These are phyloP conservation scores for Corbicula japonica DNA, from an alignment of 2,888 invertebrate species.

Conservation along the genomic window DNA sequence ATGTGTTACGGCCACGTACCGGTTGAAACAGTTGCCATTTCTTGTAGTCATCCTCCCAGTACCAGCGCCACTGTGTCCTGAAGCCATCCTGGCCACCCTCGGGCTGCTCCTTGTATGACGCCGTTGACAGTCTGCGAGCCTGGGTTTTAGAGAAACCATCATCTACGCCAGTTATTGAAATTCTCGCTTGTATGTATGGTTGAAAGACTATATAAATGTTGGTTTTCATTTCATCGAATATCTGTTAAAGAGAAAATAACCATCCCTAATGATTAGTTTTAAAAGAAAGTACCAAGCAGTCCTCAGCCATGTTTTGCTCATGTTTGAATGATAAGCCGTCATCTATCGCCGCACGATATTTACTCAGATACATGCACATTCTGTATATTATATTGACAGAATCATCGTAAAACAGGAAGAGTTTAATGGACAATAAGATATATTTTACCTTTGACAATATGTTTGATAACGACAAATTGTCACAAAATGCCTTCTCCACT, in stretches of 20 bases:
- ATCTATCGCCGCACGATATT: too few relatives aligned
- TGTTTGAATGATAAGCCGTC: too few relatives aligned
- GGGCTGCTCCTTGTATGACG: conserved; percentile 43
- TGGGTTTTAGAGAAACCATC: background rate
- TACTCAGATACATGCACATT: too few relatives aligned
- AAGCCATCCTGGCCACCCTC: conserved; percentile 16
- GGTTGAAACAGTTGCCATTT: conserved; percentile 60
- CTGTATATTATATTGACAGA: too few relatives aligned
- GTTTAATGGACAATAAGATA: too few relatives aligned
- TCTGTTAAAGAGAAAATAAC: conserved; percentile 1
- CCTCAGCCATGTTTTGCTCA: too few relatives aligned
- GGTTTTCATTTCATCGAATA: conserved; percentile 10
- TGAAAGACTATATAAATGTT: background rate
- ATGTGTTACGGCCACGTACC: conserved; percentile 45
- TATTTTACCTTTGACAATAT: conserved; percentile 9
- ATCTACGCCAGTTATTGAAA: background rate
- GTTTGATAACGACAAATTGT: background rate
- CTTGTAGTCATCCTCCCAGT: conserved; percentile 53
- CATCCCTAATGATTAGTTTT: background rate
- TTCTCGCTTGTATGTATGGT: conserved; percentile 10
- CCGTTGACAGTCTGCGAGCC: conserved; percentile 57
- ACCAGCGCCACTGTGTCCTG: conserved; percentile 72
- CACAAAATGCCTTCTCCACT: conserved; percentile 19
- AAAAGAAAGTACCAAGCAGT: too few relatives aligned
- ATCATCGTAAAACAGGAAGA: too few relatives aligned